Evolutionary conservation across 2,797 vertebrate genomes (phyloP).

Genomic region (Aplochiton taeniatus): DNA sequence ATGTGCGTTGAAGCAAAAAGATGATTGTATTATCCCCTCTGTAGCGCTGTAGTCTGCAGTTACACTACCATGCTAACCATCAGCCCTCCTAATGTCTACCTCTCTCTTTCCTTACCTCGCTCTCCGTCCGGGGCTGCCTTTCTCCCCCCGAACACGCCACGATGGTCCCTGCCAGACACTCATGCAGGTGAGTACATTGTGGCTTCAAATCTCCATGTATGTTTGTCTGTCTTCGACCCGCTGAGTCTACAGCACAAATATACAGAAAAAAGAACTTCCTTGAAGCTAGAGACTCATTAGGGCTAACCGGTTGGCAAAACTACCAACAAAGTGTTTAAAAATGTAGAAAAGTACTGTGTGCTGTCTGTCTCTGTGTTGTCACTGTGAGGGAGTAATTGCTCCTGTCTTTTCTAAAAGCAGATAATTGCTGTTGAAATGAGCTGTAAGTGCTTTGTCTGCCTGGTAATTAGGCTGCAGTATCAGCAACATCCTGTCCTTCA

Average conservation of each 20-base stretch:
- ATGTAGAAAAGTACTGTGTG: not conserved
- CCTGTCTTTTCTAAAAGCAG: no score
- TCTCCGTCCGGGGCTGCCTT: constrained; percentile 5
- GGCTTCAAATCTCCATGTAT: constrained; percentile 11
- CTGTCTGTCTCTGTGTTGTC: no score
- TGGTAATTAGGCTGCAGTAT: no score
- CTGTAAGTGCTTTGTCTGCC: no score
- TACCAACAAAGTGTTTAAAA: not conserved
- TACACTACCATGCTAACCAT: constrained; percentile 7
- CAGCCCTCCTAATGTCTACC: constrained; percentile 32
- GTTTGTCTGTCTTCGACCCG: constrained; percentile 7
- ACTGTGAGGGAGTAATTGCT: no score
- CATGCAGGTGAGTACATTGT: constrained; percentile 84
- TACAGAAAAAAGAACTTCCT: no score
- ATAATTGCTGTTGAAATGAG: no score
- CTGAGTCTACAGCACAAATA: not conserved
- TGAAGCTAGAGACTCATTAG: no score
- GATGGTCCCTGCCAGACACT: constrained; percentile 80
- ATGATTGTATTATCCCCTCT: constrained; percentile 34
- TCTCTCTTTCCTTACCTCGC: constrained; percentile 26
- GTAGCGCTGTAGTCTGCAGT: constrained; percentile 15
- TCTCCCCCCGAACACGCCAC: not conserved
- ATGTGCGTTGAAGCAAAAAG: constrained; percentile 25
- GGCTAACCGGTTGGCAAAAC: no score
- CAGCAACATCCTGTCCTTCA: no score